Conservation (phyloP, 2,888 invertebrate genomes). For the Cistogaster globosa region DNA sequence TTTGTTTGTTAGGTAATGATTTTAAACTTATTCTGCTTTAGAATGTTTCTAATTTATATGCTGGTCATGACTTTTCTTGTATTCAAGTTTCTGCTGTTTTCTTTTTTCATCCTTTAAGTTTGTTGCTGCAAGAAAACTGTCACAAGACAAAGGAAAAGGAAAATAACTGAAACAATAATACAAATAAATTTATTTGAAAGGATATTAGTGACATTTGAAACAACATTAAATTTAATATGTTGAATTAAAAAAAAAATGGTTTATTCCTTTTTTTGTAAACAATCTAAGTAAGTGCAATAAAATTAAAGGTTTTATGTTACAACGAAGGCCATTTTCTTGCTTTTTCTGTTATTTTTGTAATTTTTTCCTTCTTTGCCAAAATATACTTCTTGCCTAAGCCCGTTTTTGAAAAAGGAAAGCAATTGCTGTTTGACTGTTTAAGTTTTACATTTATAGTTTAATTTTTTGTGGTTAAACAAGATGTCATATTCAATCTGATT, state of each 20-base stretch:
- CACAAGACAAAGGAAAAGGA: background rate
- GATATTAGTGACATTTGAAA: slow-evolving; percentile 58
- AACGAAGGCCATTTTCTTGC: background rate
- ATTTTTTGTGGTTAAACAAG: no score
- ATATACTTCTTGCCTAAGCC: background rate
- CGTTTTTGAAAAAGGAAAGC: background rate
- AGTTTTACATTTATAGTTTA: background rate
- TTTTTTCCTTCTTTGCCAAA: background rate
- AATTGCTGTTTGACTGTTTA: background rate
- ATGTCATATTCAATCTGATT: slow-evolving; percentile 12
- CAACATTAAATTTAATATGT: slow-evolving; percentile 24
- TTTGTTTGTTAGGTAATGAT: no score
- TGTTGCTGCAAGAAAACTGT: background rate
- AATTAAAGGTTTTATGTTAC: slow-evolving; percentile 27
- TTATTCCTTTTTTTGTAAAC: background rate
- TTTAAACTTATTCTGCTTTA: background rate
- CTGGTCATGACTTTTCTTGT: slow-evolving; percentile 59
- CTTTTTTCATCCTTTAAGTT: background rate
- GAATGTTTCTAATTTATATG: slow-evolving; percentile 21
- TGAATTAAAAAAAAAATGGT: background rate
- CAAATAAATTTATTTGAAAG: slow-evolving; percentile 44
- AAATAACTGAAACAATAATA: slow-evolving; percentile 14
- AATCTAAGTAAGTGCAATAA: background rate
- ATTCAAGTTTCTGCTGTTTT: slow-evolving; percentile 5
- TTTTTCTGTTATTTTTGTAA: background rate